These are phyloP conservation scores for Thunnus thynnus DNA, from an alignment of 2,113 vertebrate species.

Conservation along the genomic window DNA sequence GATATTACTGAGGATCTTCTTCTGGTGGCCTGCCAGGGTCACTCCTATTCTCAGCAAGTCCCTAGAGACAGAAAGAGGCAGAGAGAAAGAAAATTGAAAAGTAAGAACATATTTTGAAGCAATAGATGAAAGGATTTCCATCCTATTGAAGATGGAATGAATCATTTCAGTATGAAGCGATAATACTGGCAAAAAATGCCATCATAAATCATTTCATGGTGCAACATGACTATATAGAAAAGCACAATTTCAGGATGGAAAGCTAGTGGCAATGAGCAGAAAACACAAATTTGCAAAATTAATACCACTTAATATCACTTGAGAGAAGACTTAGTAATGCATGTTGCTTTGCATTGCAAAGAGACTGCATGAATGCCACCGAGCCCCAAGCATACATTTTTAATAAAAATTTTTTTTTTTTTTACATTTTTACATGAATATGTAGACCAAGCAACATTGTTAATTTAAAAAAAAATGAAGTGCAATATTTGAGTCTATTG, in stretches of 20 bases:
- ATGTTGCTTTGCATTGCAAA: conserved; percentile 66
- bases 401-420: conserved; percentile 60
- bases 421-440: conserved; percentile 59
- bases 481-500: conserved; percentile 41
- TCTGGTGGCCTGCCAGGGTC: conserved; percentile 98
- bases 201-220: conserved; percentile 11
- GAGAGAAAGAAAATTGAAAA: conserved; percentile 40
- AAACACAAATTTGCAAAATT: conserved; percentile 57
- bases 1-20: conserved; percentile 97
- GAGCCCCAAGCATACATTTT: conserved; percentile 56
- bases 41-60: conserved; percentile 99
- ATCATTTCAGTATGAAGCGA: conserved; percentile 22
- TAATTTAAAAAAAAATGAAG: conserved; percentile 67
- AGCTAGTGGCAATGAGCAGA: conserved; percentile 30
- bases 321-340: conserved; percentile 45
- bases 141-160: conserved; percentile 25
- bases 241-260: conserved; percentile 28
- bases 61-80: conserved; percentile 79
- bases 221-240: conserved; percentile 21
- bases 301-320: conserved; percentile 33
- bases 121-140: conserved; percentile 48
- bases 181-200: conserved; percentile 16
- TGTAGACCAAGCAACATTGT: conserved; percentile 51
- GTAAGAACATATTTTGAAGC: conserved; percentile 41
- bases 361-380: conserved; percentile 47